Evolutionary conservation across 1,140 invertebrate species (phyloP), one percentile per base, ranked within the genome.

Genomic region (Anoplophora glabripennis): DNA sequence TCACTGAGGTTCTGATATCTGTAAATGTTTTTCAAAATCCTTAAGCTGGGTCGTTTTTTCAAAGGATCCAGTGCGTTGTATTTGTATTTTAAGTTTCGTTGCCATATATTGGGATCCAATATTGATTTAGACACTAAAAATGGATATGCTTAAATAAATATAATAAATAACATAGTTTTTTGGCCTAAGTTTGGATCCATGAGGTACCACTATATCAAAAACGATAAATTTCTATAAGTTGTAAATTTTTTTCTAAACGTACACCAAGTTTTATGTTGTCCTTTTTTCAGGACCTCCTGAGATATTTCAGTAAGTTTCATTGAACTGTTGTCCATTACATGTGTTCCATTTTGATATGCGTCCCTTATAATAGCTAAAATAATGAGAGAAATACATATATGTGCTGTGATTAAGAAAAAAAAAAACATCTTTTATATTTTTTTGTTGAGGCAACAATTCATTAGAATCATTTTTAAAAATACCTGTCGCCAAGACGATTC

Each of bases 401-500:
- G 5, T 28, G 5, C 5, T 5, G 5, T 5, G 2, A 28, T 28
- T 3, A 28, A 28, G 21, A 28, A 28, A 28, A 28, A 28, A 28
- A 28, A 28, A 28, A n/a, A n/a, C n/a, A n/a, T n/a, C n/a, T n/a
- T n/a, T n/a, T n/a, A n/a, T n/a, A n/a, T n/a, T n/a, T n/a, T n/a
- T n/a, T n/a, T n/a, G n/a, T n/a, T n/a, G n/a, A n/a, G n/a, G n/a
- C n/a, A n/a, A n/a, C n/a, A n/a, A n/a, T n/a, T n/a, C n/a, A n/a
- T n/a, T n/a, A n/a, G n/a, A n/a, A n/a, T n/a, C n/a, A n/a, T 33
- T 17, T 47, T 35, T 36, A 3, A 3, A 3, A 47, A 45, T 59
- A 68, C 64, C 61, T 51, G 53, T 45, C 9, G 51, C 57, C 28
- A 68, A 48, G 17, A 57, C 61, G 7, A 68, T 61, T 28, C 67